Evolutionary conservation across 2,113 vertebrate species (phyloP).

Genomic region (Corythornis vintsioides): DNA sequence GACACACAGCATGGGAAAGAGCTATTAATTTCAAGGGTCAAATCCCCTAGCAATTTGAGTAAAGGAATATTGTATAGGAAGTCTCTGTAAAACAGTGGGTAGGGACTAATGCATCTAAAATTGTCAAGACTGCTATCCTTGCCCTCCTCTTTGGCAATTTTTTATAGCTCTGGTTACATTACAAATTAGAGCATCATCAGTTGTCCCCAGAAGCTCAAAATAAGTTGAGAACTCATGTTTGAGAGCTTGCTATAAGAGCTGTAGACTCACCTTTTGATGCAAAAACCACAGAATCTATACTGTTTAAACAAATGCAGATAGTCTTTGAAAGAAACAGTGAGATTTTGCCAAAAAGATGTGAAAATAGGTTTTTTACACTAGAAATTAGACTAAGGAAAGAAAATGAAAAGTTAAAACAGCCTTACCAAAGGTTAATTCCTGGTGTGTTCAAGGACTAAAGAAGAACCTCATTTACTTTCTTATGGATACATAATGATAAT

Average conservation of each 20-base stretch:
- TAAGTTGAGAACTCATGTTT: background rate
- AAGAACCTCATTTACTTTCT: background rate
- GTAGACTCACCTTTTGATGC: background rate
- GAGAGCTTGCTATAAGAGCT: background rate
- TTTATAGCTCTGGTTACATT: background rate
- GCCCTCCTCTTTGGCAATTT: background rate
- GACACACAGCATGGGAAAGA: background rate
- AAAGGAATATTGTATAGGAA: background rate
- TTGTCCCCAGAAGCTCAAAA: background rate
- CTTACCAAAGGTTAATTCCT: background rate
- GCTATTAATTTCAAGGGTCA: background rate
- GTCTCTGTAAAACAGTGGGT: background rate
- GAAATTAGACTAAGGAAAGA: background rate
- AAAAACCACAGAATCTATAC: background rate
- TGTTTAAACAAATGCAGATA: background rate
- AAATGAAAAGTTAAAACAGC: background rate
- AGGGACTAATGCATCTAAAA: background rate
- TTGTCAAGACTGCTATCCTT: background rate
- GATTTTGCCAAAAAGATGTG: background rate
- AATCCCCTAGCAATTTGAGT: background rate
- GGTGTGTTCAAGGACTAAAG: background rate
- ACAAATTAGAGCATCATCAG: accelerated
- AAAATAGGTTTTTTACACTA: background rate
- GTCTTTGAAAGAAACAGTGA: background rate
- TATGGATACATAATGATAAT: background rate